Conservation (phyloP, 2,797 vertebrate genomes). For the Myotis myotis region DNA sequence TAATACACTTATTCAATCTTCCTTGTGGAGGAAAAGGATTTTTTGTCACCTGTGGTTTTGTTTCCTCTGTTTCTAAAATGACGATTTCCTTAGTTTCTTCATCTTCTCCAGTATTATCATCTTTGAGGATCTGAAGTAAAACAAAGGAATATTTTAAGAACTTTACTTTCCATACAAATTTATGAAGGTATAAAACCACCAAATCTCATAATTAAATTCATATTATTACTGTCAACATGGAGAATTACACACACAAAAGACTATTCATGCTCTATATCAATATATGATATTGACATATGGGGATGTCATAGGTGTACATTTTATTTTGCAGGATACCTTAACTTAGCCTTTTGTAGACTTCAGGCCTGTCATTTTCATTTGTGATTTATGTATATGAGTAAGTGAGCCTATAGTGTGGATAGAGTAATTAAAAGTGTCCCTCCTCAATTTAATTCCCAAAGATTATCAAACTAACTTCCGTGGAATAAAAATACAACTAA, state of each 20-base stretch:
- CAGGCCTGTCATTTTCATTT: neutral
- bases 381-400: neutral
- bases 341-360: neutral
- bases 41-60: neutral
- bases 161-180: constrained; percentile 22
- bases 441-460: neutral
- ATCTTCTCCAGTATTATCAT: neutral
- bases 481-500: constrained; percentile 35
- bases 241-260: neutral
- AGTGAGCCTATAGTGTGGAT: neutral
- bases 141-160: constrained; percentile 51
- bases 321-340: neutral
- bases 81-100: neutral
- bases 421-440: neutral
- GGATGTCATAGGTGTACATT: neutral
- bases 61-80: constrained; percentile 15
- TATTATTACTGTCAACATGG: neutral
- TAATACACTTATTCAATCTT: constrained; percentile 42
- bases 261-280: neutral
- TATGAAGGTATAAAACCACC: neutral
- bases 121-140: constrained; percentile 49
- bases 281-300: neutral
- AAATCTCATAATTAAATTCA: constrained; percentile 14
- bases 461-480: neutral
- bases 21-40: constrained; percentile 51